Base-by-base conservation (phyloP, 2,113 vertebrate genomes). In the Cyanoramphus novaezelandiae region DNA sequence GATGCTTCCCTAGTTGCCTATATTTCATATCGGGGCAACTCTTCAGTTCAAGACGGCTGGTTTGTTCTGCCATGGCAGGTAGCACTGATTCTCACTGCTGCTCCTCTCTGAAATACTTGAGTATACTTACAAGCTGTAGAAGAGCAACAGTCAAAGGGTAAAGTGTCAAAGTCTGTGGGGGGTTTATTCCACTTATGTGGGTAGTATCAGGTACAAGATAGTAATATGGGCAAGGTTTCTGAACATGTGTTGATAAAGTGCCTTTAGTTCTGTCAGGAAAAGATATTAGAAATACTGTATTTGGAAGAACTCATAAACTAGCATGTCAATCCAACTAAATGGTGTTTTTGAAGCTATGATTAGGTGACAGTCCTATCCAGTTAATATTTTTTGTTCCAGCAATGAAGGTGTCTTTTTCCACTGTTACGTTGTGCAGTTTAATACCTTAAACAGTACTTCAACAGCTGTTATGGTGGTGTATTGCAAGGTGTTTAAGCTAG, bases 131-230 rank as follows among this genome's bases (percentile, higher is more conserved):
- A 59, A 83, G 14, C 6, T 52, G 13, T 44, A 67, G n/a, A 15
- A 67, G 33, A 68, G 23, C 28, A 82, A 23, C 14, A 64, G 9
- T 25, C n/a, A 90, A 74, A 76, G 20, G 23, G 31, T 57, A 67
- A 85, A 67, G 3, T 10, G 29, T 57, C 41, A 25, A 43, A 65
- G 25, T 49, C 23, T 25, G 6, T n/a, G 29, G 18, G 23, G 2
- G 3, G 7, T 85, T 62, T 60, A 50, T 65, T 28, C 39, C 14
- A 7, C 8, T 82, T 59, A 8, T 0, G 0, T 47, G 5, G 15
- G 7, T 31, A 8, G 39, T 15, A 64, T 39, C 69, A 90, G 17
- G 14, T 82, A 46, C 8, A 52, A 39, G 24, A 71, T 31, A 67
- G 3, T 59, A 60, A 55, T 59, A 24, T 2, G 3, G 16, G 28